These are phyloP conservation scores for Sycophila texana DNA, from an alignment of 2,888 invertebrate species.

Conservation along the genomic window DNA sequence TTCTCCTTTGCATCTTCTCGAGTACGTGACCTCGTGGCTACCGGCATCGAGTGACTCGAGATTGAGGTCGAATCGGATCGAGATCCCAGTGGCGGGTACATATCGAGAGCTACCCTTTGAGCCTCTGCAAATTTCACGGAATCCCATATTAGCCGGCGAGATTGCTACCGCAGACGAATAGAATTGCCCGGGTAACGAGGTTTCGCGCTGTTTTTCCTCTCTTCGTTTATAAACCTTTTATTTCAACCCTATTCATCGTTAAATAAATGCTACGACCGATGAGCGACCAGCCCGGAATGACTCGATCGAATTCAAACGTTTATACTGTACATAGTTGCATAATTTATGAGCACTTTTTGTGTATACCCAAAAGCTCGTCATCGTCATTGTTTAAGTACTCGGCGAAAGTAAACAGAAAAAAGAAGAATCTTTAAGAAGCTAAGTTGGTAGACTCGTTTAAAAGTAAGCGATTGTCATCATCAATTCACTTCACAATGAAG, in stretches of 20 bases:
- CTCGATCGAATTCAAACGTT: no score
- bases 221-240: neutral
- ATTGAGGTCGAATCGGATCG: slow-evolving; percentile 31
- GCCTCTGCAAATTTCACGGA: slow-evolving; percentile 19
- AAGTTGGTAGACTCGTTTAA: neutral
- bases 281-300: no score
- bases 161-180: neutral
- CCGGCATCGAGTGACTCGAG: neutral
- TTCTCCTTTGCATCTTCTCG: neutral
- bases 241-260: neutral
- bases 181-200: neutral
- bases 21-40: slow-evolving; percentile 40
- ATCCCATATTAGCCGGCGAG: neutral
- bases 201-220: neutral
- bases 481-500: slow-evolving; percentile 5
- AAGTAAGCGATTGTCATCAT: slow-evolving; percentile 25
- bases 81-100: neutral
- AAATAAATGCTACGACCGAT: no score
- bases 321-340: no score
- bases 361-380: no score
- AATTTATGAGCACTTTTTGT: no score
- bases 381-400: no score
- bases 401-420: no score
- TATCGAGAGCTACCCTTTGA: neutral
- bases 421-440: no score